Evolutionary conservation across 2,113 vertebrate genomes (phyloP), one percentile per base, ranked within the genome.

Genomic region (Mixornis gularis): DNA sequence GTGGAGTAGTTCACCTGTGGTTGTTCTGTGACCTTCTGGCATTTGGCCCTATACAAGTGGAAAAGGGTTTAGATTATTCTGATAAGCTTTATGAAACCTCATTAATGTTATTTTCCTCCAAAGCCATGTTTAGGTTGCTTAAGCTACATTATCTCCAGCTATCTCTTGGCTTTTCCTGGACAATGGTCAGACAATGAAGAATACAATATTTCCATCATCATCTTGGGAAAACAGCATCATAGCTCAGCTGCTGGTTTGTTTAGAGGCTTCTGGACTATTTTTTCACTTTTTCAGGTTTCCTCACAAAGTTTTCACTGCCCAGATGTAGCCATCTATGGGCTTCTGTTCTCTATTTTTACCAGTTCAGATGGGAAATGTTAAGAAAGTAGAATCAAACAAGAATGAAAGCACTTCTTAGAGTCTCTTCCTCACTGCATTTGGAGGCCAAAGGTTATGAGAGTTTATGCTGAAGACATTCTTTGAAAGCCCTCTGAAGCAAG

Each of bases 361-460:
- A 60, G 10, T 62, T 95, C 36, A 68, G 30, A 60, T 76, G 34
- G 58, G 77, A 92, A 92, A 58, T 41, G 29, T 72, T 82, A 79
- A 70, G 49, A 63, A 89, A 73, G 64, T 58, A 41, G 51, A 90
- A 77, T 52, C 38, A 69, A 88, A 79, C 52, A 62, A 83, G 41
- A 72, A 82, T 63, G 73, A 88, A 92, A 80, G 58, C 66, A 80
- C 48, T 84, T 87, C 46, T 83, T 64, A 89, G 63, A 68, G 52
- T 34, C 58, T 94, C 77, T 91, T 95, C 84, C 86, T 91, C 56
- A 32, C 59, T 90, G 59, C 83, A 70, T 96, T 91, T 96, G 78
- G 85, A 85, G 93, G 94, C 93, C 90, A 48, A 90, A 96, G 95
- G 91, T 93, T 95, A 90, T 38, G 66, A 93, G 93, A 79, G 88